phyloP scores from a whole-genome alignment of 1,140 invertebrate genomes.

The Gyrodactylus salaris region DNA sequence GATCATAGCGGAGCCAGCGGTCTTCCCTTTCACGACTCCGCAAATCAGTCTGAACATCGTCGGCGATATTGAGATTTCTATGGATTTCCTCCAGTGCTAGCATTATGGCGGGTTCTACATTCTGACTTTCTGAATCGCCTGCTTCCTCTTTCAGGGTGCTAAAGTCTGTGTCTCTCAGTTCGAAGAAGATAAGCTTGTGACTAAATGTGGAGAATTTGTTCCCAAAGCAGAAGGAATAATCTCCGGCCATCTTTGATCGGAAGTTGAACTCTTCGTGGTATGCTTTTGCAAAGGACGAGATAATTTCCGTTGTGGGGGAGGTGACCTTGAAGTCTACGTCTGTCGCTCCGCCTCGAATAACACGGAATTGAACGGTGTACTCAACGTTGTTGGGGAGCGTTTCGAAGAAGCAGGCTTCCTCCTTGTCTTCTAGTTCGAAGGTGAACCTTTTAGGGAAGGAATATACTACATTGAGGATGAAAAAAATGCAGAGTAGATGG shows the following conservation, averaged over 20 bases:
- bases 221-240: slow-evolving; percentile 7
- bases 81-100: slow-evolving; percentile 4
- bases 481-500: neutral
- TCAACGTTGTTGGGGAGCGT: neutral
- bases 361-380: slow-evolving; percentile 2
- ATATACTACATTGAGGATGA: neutral
- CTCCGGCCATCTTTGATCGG: neutral
- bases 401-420: slow-evolving; percentile 8
- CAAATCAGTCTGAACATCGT: neutral
- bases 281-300: neutral
- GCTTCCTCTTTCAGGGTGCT: slow-evolving; percentile 4
- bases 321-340: slow-evolving; percentile 7
- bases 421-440: slow-evolving; percentile 8
- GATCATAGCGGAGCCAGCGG: slow-evolving; percentile 1
- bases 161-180: neutral
- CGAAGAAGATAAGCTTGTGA: slow-evolving; percentile 7
- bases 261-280: neutral
- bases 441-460: slow-evolving; percentile 6
- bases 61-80: neutral
- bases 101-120: neutral
- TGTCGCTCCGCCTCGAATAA: slow-evolving; percentile 7
- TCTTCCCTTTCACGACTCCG: slow-evolving; percentile 1
- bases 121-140: neutral
- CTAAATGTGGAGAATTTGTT: slow-evolving; percentile 8
- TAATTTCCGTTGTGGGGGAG: neutral